phyloP scores from a whole-genome alignment of 2,797 vertebrate genomes.

The Ptychadena robeensis region DNA sequence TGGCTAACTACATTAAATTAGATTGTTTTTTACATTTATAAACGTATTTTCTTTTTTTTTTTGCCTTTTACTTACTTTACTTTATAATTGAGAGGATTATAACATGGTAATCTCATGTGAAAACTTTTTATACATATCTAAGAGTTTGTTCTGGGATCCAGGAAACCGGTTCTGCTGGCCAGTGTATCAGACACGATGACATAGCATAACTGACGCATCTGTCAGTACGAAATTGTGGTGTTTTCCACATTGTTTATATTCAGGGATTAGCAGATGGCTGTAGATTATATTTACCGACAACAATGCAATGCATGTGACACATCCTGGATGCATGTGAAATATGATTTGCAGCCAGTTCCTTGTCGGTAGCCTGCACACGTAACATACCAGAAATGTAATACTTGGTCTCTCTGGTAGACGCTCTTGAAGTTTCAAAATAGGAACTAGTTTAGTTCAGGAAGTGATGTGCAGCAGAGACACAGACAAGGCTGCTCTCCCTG shows the following conservation, averaged over 20 bases:
- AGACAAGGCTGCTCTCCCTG: background rate
- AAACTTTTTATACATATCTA: too few relatives aligned
- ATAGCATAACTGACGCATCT: background rate
- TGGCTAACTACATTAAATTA: too few relatives aligned
- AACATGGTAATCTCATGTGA: too few relatives aligned
- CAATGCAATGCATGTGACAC: slow-evolving; percentile 18
- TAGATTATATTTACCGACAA: background rate
- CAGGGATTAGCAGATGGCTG: slow-evolving; percentile 6
- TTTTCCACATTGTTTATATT: slow-evolving; percentile 6
- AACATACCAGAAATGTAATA: slow-evolving; percentile 65
- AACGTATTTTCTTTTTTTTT: too few relatives aligned
- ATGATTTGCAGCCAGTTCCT: slow-evolving; percentile 57
- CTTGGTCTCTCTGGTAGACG: slow-evolving; percentile 53
- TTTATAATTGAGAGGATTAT: too few relatives aligned
- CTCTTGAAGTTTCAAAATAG: slow-evolving; percentile 63
- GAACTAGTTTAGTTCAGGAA: slow-evolving; percentile 62
- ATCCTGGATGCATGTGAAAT: slow-evolving; percentile 15
- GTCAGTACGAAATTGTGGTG: background rate
- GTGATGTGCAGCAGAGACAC: slow-evolving; percentile 18
- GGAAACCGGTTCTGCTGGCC: background rate
- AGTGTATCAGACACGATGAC: background rate
- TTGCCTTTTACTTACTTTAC: too few relatives aligned
- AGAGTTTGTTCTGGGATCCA: background rate
- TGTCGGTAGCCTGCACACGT: slow-evolving; percentile 30
- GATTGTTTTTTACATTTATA: too few relatives aligned